Base-by-base conservation (phyloP, 2,113 vertebrate species). In the Lagenorhynchus albirostris region DNA sequence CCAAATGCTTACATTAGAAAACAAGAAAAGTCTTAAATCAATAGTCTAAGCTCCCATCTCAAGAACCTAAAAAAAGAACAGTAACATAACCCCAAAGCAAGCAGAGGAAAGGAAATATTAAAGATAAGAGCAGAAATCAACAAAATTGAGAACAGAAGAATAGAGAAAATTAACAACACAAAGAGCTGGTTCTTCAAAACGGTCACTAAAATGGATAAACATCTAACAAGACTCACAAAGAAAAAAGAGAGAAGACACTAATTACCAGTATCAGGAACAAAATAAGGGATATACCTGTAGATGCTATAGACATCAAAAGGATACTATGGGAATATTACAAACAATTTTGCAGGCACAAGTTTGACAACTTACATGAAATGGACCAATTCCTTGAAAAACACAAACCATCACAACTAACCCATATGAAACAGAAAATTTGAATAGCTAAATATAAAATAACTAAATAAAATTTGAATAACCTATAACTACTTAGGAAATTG, bases 141-240 rank as follows among this genome's bases (percentile, higher is more conserved):
- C 55, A 67, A 95, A 83, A 83, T 50, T 96, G 55, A 93, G 68
- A 67, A 74, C 50, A 91, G 38, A 80, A 88, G 63, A 97, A 73
- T 4, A 94, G 15, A 68, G 23, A 92, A 94, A 92, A 95, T 92
- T 67, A 94, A 76, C 55, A 92, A 94, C 65, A 92, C 38, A 77
- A 33, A 76, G 44, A 87, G 8, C 1, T 77, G 10, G 20, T n/a
- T 86, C 36, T 89, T 89, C 47, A 31, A 84, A 94, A 91, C 38
- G 14, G 47, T 88, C 31, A 65, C 33, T 89, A 71, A 96, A 77
- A 65, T 67, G 65, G 36, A 60, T 10, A 88, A 94, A 79, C 17
- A 74, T 60, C 36, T 50, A 92, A 26, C 23, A 94, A 96, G 36
- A 92, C 3, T 89, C 55, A 85, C 58, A 96, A 86, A 81, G 38